Evolutionary conservation across 2,797 vertebrate genomes (phyloP), one percentile per base, ranked within the genome.

Genomic region (Notolabrus celidotus): DNA sequence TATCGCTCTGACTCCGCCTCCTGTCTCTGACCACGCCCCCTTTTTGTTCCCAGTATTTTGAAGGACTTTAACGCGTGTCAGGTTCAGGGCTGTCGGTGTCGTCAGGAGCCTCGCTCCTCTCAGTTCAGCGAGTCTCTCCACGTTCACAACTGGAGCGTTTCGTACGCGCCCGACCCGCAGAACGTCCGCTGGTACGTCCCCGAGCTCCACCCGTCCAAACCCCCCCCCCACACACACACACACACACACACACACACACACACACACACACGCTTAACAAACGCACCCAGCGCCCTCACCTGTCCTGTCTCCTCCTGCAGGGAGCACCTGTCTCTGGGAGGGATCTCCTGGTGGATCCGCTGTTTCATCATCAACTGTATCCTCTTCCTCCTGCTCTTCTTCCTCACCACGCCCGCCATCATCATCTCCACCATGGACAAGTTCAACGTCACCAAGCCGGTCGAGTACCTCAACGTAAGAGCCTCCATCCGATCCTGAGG

Each of bases 341-440:
- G 97, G 12, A 91, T 98, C 80, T 94, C 95, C 82, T 99, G 97
- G 97, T 99, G 97, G 97, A 93, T 98, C 75, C 96, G 97, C 76
- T 98, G 97, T 89, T 95, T 98, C 3, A 93, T 99, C 86, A 98
- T 99, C 91, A 99, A 99, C 34, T 94, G 94, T 69, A 95, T 97
- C 85, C 97, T 99, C 84, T 99, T 99, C 90, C 85, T 99, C 73
- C 93, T 99, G 39, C 97, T 99, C 73, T 99, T 99, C 94, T 99
- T 99, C 92, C 97, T 99, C 89, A 99, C 97, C 67, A 98, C 97
- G 0, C 97, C 97, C 0, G 97, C 97, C 83, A 99, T 99, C 90
- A 99, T 99, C 92, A 98, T 99, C 93, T 96, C 96, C 80, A 99
- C 97, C 62, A 99, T 99, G 97, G 97, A 99, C 95, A 98, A 99